Conservation (phyloP, 1,140 invertebrate species). For the Pseudomyrmex flavicornis region DNA sequence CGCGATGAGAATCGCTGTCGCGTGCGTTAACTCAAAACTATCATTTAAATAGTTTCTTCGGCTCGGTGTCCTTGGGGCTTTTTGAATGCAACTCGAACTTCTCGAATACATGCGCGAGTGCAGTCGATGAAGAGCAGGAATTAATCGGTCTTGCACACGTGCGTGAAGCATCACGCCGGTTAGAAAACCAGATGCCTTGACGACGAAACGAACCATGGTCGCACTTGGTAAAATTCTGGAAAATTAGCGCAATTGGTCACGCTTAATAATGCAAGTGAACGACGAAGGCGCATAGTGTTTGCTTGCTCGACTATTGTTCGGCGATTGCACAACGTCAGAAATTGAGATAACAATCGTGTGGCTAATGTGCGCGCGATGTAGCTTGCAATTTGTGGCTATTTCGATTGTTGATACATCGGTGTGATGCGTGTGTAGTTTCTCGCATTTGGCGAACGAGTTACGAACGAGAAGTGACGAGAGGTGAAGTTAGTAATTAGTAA, state of each 20-base stretch:
- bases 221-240: slow-evolving; percentile 17
- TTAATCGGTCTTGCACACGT: not conserved
- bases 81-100: too few species aligned
- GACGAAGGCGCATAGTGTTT: slow-evolving; percentile 34
- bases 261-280: slow-evolving; percentile 41
- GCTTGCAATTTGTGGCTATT: slow-evolving; percentile 17
- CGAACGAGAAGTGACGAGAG: not conserved
- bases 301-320: slow-evolving; percentile 29
- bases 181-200: not conserved
- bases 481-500: not conserved
- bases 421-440: not conserved
- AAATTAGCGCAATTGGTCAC: slow-evolving; percentile 43
- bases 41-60: too few species aligned
- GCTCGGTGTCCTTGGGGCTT: too few species aligned
- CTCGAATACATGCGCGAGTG: too few species aligned
- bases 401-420: not conserved
- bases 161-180: not conserved
- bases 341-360: slow-evolving; percentile 50
- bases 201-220: not conserved
- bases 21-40: too few species aligned
- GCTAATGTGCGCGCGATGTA: slow-evolving; percentile 26
- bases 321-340: slow-evolving; percentile 45
- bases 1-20: too few species aligned
- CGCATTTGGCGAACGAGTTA: too few species aligned
- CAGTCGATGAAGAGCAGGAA: too few species aligned